A percentile compares a stretch with the other conserved stretches of the same genome.
Evolutionary conservation across 2,797 vertebrate species (phyloP).

Genomic region (Calcarius lapponicus): DNA sequence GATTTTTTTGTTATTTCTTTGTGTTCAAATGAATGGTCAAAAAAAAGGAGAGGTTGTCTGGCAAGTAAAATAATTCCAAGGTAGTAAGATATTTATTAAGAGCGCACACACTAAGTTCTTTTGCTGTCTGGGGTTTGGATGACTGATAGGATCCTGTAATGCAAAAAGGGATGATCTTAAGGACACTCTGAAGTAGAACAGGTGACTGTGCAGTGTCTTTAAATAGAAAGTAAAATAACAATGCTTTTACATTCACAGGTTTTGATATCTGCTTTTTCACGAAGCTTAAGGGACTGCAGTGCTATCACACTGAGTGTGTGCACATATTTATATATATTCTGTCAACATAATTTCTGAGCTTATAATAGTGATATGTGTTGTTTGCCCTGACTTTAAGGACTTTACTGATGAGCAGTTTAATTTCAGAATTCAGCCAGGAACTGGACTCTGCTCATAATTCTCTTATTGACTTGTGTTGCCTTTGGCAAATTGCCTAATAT

Average conservation of each 20-base stretch:
- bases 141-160: neutral
- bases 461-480: neutral
- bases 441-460: neutral
- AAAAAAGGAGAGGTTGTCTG: neutral
- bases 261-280: neutral
- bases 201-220: neutral
- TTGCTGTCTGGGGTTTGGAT: neutral
- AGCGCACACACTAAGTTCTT: neutral
- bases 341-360: neutral
- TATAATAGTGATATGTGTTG: neutral
- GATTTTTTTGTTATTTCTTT: neutral
- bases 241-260: neutral
- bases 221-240: neutral
- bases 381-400: neutral
- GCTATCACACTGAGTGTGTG: neutral
- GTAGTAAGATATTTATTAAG: neutral
- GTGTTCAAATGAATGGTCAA: neutral
- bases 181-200: neutral
- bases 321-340: neutral
- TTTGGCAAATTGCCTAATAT: constrained; percentile 30
- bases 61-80: neutral
- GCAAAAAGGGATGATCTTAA: neutral
- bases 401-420: neutral
- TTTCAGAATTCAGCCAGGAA: neutral
- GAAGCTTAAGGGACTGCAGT: neutral